A percentile compares a stretch with the other conserved stretches of the same genome.
These are phyloP conservation scores for Cotesia glomerata DNA, from an alignment of 1,140 invertebrate species.

Conservation along the genomic window DNA sequence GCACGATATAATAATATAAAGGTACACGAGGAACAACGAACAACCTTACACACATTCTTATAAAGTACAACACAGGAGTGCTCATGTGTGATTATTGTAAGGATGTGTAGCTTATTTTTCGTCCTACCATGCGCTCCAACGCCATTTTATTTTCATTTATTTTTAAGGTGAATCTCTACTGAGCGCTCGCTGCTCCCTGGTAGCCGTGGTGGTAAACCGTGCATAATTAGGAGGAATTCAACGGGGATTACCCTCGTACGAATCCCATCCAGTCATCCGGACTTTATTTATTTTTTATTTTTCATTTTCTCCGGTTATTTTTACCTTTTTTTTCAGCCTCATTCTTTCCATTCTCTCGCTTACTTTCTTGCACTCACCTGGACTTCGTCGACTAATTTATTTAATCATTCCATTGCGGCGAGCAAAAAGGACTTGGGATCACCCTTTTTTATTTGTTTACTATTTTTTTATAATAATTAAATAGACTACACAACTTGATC, in stretches of 20 bases:
- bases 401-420: background rate
- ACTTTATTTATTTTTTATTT: slow-evolving; percentile 2
- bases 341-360: background rate
- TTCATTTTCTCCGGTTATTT: background rate
- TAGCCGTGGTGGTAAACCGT: slow-evolving; percentile 58
- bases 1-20: background rate
- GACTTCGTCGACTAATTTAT: slow-evolving; percentile 4
- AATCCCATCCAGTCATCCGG: slow-evolving; percentile 57
- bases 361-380: background rate
- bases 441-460: too few species aligned
- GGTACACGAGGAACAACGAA: background rate
- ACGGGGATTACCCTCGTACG: slow-evolving; percentile 58
- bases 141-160: background rate
- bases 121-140: slow-evolving; percentile 13
- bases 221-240: slow-evolving; percentile 63
- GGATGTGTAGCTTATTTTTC: slow-evolving; percentile 29
- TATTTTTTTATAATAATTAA: too few species aligned
- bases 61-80: background rate
- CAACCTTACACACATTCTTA: too few species aligned
- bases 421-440: too few species aligned
- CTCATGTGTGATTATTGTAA: slow-evolving; percentile 28
- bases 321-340: background rate
- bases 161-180: background rate
- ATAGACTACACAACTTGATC: too few species aligned
- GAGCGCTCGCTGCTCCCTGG: slow-evolving; percentile 34